phyloP scores from a whole-genome alignment of 2,888 invertebrate species.

The Mesorhabditis spiculigera region DNA sequence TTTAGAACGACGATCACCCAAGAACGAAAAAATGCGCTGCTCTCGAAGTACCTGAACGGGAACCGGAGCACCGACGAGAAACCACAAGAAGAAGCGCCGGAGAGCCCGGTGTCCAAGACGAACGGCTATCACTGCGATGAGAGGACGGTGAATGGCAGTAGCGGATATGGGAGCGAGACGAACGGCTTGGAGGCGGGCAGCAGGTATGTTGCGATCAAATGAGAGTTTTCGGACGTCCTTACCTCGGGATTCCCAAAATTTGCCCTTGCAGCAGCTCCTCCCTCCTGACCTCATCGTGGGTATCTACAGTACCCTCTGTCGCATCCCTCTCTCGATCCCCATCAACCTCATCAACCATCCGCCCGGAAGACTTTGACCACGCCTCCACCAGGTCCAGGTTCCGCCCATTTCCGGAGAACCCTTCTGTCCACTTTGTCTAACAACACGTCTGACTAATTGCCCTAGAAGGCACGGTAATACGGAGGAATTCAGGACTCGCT shows the following conservation, averaged over 20 bases:
- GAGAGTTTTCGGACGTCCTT: too few relatives aligned
- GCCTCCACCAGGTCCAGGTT: conserved; percentile 1
- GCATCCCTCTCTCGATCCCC: neutral
- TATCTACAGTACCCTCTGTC: neutral
- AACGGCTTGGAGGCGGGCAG: neutral
- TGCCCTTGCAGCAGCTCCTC: neutral
- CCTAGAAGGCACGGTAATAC: neutral
- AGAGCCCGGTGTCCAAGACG: neutral
- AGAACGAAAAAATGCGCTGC: conserved; percentile 1
- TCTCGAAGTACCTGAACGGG: conserved; percentile 3
- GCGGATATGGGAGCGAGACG: conserved; percentile 5
- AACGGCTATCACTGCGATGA: neutral
- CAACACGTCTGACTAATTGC: neutral
- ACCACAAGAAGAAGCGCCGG: neutral
- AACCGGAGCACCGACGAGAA: neutral
- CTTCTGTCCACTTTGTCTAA: too few relatives aligned
- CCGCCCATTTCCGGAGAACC: neutral
- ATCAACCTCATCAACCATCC: neutral
- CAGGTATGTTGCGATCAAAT: too few relatives aligned
- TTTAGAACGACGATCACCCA: neutral
- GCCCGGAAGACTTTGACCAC: neutral
- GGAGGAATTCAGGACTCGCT: neutral
- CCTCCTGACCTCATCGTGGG: neutral
- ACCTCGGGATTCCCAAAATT: too few relatives aligned
- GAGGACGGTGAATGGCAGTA: neutral